Base-by-base conservation (phyloP, 2,888 invertebrate species). In the Chamaedrilus cognettii region DNA sequence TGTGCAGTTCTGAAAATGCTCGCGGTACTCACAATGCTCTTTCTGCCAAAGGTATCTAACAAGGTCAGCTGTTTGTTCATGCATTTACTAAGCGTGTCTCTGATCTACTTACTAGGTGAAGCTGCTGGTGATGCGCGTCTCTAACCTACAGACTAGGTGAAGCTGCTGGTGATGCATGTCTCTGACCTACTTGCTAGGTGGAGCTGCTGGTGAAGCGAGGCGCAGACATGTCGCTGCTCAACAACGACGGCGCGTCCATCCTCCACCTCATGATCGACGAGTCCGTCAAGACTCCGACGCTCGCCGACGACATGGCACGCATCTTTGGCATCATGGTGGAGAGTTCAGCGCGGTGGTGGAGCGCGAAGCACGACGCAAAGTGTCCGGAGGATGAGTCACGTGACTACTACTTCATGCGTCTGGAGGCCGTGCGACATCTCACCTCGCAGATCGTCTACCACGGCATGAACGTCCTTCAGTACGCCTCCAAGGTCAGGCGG, bases 181-280 rank as follows among this genome's bases (percentile, higher is more conserved):
- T n/a, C n/a, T n/a, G n/a, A n/a, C n/a, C n/a, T n/a, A n/a, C n/a
- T n/a, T n/a, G 11, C 7, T 23, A 52, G 55, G 31, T 59, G 28
- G 68, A 68, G 30, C 35, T 60, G 23, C 26, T 68, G 60, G 42
- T 68, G 26, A 56, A 58, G 34, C 55, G 51, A 28, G 68, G 68
- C 0, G 68, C 68, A n/a, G 68, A 68, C 50, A 42, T 68, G 59
- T 58, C 59, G 15, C 34, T 68, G 15, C 65, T 57, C 5, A 42
- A 64, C 31, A 56, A 59, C 28, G 33, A 35, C 11, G 64, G 64
- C 2, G 59, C 64, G 11, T 64, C 50, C 52, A 55, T 68, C 2
- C 55, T 68, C 26, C 68, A 68, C 55, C 34, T 59, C 11, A 51
- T 68, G 58, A 63, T 68, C 11, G 68, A 68, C 58, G 59, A 58